Evolutionary conservation across 1,140 invertebrate species (phyloP).

Genomic region (Proctacanthus coquilletti): DNA sequence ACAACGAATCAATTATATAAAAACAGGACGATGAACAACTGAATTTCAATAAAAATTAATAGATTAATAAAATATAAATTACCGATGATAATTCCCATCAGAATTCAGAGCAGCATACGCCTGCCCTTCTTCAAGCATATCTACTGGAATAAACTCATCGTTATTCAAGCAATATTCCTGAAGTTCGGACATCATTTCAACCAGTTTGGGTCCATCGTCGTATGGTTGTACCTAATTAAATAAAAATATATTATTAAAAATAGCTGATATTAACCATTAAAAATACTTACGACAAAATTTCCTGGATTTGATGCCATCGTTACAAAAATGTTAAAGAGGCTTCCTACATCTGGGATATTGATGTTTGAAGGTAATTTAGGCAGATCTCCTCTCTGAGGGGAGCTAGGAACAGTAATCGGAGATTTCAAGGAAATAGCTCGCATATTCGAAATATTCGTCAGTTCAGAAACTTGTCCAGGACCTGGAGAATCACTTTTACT

Average conservation of each 20-base stretch:
- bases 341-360: conserved; percentile 17
- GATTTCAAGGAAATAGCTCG: too few relatives aligned
- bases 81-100: conserved; percentile 25
- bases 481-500: too few relatives aligned
- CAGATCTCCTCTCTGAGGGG: conserved; percentile 13
- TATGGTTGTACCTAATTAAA: conserved; percentile 22
- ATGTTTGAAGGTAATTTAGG: conserved; percentile 16
- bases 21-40: neutral
- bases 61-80: conserved; percentile 3
- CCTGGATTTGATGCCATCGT: conserved; percentile 20
- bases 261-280: neutral
- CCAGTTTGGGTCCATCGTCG: conserved; percentile 20
- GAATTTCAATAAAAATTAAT: conserved; percentile 2
- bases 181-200: conserved; percentile 20
- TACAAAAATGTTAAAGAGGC: conserved; percentile 23
- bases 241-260: neutral
- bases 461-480: too few relatives aligned
- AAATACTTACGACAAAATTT: conserved; percentile 18
- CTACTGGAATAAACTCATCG: conserved; percentile 10
- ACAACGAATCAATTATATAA: neutral
- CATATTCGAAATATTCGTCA: too few relatives aligned
- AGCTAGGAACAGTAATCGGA: conserved; percentile 9
- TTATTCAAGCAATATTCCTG: conserved; percentile 19
- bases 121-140: conserved; percentile 17
- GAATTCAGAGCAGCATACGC: conserved; percentile 16